Evolutionary conservation across 1,140 invertebrate genomes (phyloP), one percentile per base, ranked within the genome.

Genomic region (Listronotus oregonensis): DNA sequence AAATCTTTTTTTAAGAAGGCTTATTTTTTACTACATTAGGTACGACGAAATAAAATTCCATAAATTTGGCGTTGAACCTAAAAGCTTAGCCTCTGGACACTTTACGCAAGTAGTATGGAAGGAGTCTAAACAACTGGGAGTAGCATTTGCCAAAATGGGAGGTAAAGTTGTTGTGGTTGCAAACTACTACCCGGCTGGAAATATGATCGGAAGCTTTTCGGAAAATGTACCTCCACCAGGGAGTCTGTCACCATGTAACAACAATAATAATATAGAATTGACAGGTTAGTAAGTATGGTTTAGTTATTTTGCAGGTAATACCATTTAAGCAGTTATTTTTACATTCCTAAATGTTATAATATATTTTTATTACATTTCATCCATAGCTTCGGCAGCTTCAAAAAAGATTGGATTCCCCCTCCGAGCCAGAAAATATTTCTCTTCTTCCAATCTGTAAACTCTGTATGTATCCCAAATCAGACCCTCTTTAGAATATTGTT

Each of bases 181-280:
- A 18, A 86, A 88, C 72, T 93, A 91, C 71, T 79, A 84, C 70
- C 89, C 90, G 0, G 75, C 85, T 7, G 90, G 89, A 15, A 92
- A 92, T 73, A 78, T 85, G 31, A 66, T 85, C 2, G 86, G 85
- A 4, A 70, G 80, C 62, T 91, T 85, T 67, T 63, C 73, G 2
- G 78, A 81, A 27, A 89, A 90, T 74, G 88, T 90, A 75, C 73
- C 11, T n/a, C 75, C 27, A 46, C 70, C 42, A 68, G 70, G 12
- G 69, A 68, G n/a, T 66, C n/a, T 69, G 32, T 40, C 31, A 0
- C 37, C 51, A 3, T 63, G 67, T 50, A 69, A 70, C 39, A 71
- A 67, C n/a, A 59, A 44, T 21, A 52, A 66, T 31, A 43, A 56
- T 37, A 65, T n/a, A 12, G 69, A 71, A 32, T 49, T 58, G 14